Percentiles rank a stretch among this genome's conserved stretches.
phyloP scores from a whole-genome alignment of 2,888 invertebrate species.

The Apotomis turbidana region DNA sequence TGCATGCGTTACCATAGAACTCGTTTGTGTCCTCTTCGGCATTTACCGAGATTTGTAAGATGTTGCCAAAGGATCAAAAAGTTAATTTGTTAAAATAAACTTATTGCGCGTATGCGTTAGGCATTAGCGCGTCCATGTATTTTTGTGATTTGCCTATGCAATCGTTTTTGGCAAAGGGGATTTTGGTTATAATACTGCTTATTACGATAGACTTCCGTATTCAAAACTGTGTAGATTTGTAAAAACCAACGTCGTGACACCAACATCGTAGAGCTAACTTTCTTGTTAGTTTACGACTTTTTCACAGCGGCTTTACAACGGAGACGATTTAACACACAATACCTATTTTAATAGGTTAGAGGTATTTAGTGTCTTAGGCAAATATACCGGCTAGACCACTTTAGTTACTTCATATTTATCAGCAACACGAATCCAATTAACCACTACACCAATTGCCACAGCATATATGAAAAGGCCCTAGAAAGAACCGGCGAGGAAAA shows the following conservation, averaged over 20 bases:
- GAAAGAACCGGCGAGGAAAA: conserved; percentile 47
- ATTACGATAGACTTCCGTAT: too few relatives aligned
- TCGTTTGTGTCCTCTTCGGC: conserved; percentile 51
- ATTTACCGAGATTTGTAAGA: conserved; percentile 32
- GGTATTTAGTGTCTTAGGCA: background rate
- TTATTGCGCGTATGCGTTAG: background rate
- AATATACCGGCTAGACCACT: background rate
- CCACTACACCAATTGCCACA: conserved; percentile 21
- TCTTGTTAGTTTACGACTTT: background rate
- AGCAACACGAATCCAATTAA: conserved; percentile 32
- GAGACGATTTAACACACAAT: too few relatives aligned
- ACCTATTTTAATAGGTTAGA: background rate
- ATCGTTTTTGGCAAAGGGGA: too few relatives aligned
- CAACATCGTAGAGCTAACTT: background rate
- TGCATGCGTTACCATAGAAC: conserved; percentile 58
- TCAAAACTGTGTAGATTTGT: too few relatives aligned
- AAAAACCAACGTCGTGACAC: too few relatives aligned
- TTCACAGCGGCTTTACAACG: background rate
- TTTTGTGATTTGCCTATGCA: background rate
- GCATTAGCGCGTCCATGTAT: background rate
- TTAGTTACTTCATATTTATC: conserved; percentile 30
- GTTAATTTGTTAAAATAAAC: conserved; percentile 1
- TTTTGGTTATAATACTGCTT: too few relatives aligned
- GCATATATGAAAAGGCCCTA: conserved; percentile 39
- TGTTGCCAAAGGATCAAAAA: conserved; percentile 28